These are phyloP conservation scores for Acleris cristana DNA, from an alignment of 2,888 invertebrate species.

Conservation along the genomic window DNA sequence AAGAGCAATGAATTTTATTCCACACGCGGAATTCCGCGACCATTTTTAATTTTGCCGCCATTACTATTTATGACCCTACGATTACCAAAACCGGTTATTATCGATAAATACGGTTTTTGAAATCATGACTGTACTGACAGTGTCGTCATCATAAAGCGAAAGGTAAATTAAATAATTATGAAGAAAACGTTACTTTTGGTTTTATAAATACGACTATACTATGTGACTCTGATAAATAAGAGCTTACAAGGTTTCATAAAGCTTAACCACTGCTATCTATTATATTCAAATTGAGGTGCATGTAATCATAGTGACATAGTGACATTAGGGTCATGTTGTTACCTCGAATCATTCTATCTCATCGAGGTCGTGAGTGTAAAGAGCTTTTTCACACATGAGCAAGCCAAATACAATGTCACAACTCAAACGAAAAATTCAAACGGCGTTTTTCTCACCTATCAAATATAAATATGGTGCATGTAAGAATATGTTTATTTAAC, in stretches of 20 bases:
- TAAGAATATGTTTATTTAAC: too few species aligned
- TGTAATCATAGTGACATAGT: slow-evolving; percentile 1
- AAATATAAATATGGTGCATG: background rate
- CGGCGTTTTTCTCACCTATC: too few species aligned
- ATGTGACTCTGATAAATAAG: too few species aligned
- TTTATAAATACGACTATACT: too few species aligned
- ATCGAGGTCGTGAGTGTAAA: slow-evolving; percentile 7
- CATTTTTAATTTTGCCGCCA: slow-evolving; percentile 25
- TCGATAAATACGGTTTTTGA: slow-evolving; percentile 21
- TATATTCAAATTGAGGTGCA: slow-evolving; percentile 2
- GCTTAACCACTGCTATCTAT: background rate
- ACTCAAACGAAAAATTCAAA: background rate
- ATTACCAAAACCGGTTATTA: slow-evolving; percentile 22
- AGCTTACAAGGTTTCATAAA: too few species aligned
- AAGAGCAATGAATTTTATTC: slow-evolving; percentile 21
- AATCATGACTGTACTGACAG: background rate
- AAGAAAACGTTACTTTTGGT: too few species aligned
- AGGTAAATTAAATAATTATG: background rate
- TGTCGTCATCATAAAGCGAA: background rate
- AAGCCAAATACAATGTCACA: background rate
- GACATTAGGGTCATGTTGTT: slow-evolving; percentile 9
- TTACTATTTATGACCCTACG: slow-evolving; percentile 11
- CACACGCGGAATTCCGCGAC: slow-evolving; percentile 1
- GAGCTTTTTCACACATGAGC: background rate
- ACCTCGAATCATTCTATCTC: slow-evolving; percentile 11